Evolutionary conservation across 2,797 vertebrate genomes (phyloP).

Genomic region (Hapalemur alaotrensis): DNA sequence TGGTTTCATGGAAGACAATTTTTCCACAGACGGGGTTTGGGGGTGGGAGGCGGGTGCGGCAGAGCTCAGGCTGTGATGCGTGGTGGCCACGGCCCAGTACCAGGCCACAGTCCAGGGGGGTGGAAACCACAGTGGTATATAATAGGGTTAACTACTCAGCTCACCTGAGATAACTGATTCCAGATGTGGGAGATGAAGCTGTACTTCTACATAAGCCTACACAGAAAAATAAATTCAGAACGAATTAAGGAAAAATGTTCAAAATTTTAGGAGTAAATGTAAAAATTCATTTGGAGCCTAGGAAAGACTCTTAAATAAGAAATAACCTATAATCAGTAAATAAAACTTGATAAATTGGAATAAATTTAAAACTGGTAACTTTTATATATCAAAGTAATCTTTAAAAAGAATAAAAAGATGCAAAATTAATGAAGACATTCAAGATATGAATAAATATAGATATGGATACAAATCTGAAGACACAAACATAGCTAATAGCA

Average conservation of each 20-base stretch:
- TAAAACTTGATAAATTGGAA: background rate
- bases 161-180: background rate
- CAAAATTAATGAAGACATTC: background rate
- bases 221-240: background rate
- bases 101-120: too few species aligned
- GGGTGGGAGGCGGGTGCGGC: too few species aligned
- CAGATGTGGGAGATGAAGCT: background rate
- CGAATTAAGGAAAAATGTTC: background rate
- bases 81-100: too few species aligned
- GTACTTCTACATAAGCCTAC: background rate
- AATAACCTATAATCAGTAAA: background rate
- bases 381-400: background rate
- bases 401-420: background rate
- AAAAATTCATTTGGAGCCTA: background rate
- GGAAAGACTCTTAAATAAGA: background rate
- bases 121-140: too few species aligned
- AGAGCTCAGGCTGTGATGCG: too few species aligned
- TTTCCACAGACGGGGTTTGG: too few species aligned
- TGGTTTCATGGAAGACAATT: too few species aligned
- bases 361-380: background rate
- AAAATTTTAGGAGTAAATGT: background rate
- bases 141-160: accelerated
- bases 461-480: background rate
- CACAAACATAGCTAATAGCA: background rate
- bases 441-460: background rate